phyloP scores from a whole-genome alignment of 2,113 vertebrate species.

The Tyrannus savana region DNA sequence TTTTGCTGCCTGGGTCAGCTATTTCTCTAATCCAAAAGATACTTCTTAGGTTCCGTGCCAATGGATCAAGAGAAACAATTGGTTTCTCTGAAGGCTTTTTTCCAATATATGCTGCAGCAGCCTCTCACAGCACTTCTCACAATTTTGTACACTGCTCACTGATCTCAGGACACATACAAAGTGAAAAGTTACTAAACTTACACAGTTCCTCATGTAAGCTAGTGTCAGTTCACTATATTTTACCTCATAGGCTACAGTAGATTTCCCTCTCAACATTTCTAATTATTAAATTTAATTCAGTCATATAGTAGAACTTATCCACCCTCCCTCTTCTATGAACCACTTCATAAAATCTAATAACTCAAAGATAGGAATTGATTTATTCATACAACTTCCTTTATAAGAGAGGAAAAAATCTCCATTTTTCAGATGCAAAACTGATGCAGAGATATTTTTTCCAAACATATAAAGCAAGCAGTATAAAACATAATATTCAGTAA shows the following conservation, averaged over 20 bases:
- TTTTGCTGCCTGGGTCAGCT: neutral
- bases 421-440: neutral
- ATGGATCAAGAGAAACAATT: neutral
- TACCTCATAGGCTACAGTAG: neutral
- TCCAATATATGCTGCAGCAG: neutral
- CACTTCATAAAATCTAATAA: neutral
- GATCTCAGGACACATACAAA: neutral
- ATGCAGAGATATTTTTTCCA: neutral
- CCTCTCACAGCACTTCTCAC: neutral
- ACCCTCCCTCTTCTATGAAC: neutral
- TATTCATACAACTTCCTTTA: neutral
- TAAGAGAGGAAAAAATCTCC: neutral
- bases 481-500: neutral
- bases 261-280: neutral
- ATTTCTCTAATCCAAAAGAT: neutral
- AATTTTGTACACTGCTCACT: neutral
- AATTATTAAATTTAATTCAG: neutral
- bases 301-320: neutral
- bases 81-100: neutral
- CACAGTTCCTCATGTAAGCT: neutral
- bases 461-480: neutral
- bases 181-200: neutral
- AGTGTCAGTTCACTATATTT: neutral
- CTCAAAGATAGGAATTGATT: neutral
- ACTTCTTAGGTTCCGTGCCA: neutral